phyloP scores from a whole-genome alignment of 2,113 vertebrate species.

The Electrona antarctica region DNA sequence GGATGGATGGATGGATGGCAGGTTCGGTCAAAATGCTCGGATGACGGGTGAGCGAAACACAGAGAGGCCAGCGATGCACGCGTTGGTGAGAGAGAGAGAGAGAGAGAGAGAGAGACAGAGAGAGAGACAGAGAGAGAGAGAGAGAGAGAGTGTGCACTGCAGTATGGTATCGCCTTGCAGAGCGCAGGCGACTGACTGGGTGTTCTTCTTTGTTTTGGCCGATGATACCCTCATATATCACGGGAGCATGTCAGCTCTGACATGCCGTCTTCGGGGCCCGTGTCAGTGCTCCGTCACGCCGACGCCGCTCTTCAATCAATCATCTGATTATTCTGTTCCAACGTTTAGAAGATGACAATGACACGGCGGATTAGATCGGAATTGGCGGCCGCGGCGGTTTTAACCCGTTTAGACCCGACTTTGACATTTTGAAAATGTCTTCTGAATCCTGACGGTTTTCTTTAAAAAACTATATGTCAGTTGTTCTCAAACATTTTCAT shows the following conservation, averaged over 20 bases:
- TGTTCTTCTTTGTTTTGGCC: slow-evolving; percentile 56
- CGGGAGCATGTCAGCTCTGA: slow-evolving; percentile 51
- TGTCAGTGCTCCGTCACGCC: slow-evolving; percentile 68
- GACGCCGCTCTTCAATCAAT: slow-evolving; percentile 67
- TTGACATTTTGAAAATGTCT: no score
- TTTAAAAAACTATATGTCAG: no score
- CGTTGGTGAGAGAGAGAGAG: no score
- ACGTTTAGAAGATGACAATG: slow-evolving; percentile 54
- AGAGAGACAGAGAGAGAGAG: neutral
- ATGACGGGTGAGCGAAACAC: no score
- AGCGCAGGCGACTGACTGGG: slow-evolving; percentile 15
- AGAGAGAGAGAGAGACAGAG: no score
- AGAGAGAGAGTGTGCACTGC: slow-evolving; percentile 1
- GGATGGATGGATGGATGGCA: no score
- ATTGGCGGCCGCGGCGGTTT: slow-evolving; percentile 31
- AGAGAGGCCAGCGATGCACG: no score
- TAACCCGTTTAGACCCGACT: no score
- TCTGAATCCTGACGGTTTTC: no score
- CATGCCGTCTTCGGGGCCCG: slow-evolving; percentile 71
- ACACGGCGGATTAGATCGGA: slow-evolving; percentile 45
- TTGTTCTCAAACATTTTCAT: no score
- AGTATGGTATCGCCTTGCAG: slow-evolving; percentile 33
- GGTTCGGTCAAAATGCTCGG: no score
- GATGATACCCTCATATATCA: slow-evolving; percentile 54
- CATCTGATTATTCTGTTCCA: slow-evolving; percentile 63